A percentile compares a stretch with the other conserved stretches of the same genome.
Conservation (phyloP, 2,888 invertebrate species). For the Hirtodrosophila duncani region DNA sequence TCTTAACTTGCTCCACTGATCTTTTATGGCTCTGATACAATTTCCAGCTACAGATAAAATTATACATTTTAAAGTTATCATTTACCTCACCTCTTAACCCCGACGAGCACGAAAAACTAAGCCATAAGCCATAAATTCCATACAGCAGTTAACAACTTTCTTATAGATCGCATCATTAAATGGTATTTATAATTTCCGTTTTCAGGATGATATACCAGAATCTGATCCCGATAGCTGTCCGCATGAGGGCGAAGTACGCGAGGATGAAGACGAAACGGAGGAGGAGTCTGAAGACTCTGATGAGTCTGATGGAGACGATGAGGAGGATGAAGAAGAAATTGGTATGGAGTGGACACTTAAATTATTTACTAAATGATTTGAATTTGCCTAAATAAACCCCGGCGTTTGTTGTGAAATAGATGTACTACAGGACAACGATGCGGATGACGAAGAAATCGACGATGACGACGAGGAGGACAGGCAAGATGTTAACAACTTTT, state of each 20-base stretch:
- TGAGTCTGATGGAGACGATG: constrained; percentile 78
- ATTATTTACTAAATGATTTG: background rate
- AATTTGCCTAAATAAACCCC: background rate
- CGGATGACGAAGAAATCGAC: constrained; percentile 78
- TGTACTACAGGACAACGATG: constrained; percentile 75
- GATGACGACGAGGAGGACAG: constrained; percentile 78
- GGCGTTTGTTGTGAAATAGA: too few relatives aligned
- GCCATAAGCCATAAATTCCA: background rate
- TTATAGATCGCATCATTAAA: background rate
- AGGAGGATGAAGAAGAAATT: constrained; percentile 78
- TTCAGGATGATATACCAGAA: constrained; percentile 78
- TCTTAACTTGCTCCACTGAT: constrained; percentile 34
- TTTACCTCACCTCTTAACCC: constrained; percentile 29
- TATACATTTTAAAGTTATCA: too few relatives aligned
- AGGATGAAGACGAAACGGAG: constrained; percentile 76
- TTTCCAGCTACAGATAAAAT: constrained; percentile 34
- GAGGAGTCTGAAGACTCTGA: constrained; percentile 78
- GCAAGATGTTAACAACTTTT: constrained; percentile 75
- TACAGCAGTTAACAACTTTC: background rate
- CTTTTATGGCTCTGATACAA: constrained; percentile 33
- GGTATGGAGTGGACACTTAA: constrained; percentile 59
- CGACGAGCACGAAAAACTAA: constrained; percentile 25
- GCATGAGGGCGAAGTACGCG: constrained; percentile 74
- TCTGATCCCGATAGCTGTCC: constrained; percentile 78
- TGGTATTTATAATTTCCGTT: constrained; percentile 12